Evolutionary conservation across 2,888 invertebrate genomes (phyloP).

Genomic region (Rhaphigaster nebulosa): DNA sequence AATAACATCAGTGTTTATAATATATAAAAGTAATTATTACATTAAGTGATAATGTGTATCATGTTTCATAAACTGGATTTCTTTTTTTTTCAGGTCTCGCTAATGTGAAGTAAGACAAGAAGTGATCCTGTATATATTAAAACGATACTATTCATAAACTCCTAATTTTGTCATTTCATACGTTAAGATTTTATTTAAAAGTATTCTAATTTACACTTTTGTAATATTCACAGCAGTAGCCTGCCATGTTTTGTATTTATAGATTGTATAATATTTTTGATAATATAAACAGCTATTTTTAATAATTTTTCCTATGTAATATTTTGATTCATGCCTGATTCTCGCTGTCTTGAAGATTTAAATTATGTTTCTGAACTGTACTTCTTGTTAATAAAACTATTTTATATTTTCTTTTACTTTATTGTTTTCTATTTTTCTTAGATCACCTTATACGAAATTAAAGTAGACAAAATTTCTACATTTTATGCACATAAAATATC

Average conservation of each 20-base stretch:
- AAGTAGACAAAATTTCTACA: too few relatives aligned
- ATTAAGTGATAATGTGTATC: background rate
- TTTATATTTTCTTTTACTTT: conserved; percentile 34
- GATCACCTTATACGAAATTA: too few relatives aligned
- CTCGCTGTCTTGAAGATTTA: background rate
- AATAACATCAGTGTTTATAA: background rate
- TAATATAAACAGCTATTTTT: conserved; percentile 8
- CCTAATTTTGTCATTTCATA: background rate
- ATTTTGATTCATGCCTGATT: background rate
- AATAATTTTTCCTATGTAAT: conserved; percentile 6
- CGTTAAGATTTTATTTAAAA: conserved; percentile 23
- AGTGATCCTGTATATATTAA: conserved; percentile 52
- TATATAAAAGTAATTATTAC: background rate
- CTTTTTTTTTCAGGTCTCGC: background rate
- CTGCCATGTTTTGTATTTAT: conserved; percentile 8
- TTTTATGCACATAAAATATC: too few relatives aligned
- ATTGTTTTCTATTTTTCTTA: background rate
- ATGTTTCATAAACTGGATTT: background rate
- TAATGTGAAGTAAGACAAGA: conserved; percentile 9
- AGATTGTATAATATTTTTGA: conserved; percentile 22
- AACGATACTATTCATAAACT: background rate
- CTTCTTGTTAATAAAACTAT: conserved; percentile 29
- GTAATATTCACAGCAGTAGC: background rate
- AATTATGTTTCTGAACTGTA: background rate
- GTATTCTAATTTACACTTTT: conserved; percentile 23